Percentiles rank a stretch among this genome's conserved stretches.
These are phyloP conservation scores for Tamias sibiricus DNA, from an alignment of 2,113 vertebrate genomes.

Conservation along the genomic window DNA sequence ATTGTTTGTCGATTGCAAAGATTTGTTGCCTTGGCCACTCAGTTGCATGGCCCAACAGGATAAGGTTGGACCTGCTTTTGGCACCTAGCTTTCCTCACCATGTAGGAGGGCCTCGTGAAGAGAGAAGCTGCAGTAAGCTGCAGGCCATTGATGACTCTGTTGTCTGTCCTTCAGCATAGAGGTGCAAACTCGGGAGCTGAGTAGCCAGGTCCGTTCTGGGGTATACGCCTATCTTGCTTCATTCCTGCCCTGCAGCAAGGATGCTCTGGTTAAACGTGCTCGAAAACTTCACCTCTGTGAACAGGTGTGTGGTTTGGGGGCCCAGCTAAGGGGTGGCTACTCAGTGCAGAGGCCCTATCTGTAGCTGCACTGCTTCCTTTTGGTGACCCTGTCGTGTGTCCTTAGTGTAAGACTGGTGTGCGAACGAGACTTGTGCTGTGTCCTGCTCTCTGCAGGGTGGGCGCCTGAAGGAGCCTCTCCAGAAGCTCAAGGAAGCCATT, in stretches of 20 bases:
- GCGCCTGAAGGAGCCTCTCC: constrained; percentile 89
- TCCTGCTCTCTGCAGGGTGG: constrained; percentile 83
- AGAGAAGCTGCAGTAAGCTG: not conserved
- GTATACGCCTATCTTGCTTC: constrained; percentile 94
- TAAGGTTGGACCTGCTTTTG: not conserved
- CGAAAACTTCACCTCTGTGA: constrained; percentile 91
- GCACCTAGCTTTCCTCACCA: not conserved
- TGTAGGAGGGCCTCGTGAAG: too few relatives aligned
- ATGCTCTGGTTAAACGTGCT: constrained; percentile 92
- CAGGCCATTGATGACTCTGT: constrained; percentile 44
- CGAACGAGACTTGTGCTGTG: not conserved
- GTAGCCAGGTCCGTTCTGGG: constrained; percentile 90
- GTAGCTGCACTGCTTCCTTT: not conserved
- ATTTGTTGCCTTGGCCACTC: not conserved
- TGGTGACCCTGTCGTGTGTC: rapidly evolving
- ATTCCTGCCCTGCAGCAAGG: constrained; percentile 96
- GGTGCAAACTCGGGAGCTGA: constrained; percentile 91
- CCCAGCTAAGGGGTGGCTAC: rapidly evolving
- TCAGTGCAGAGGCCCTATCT: rapidly evolving
- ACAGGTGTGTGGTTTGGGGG: constrained; percentile 87
- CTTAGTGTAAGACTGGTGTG: rapidly evolving
- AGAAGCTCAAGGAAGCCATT: constrained; percentile 94
- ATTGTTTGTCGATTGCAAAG: not conserved
- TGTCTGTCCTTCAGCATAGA: constrained; percentile 91
- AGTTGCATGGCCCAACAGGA: not conserved